Conservation (phyloP, 2,888 invertebrate genomes). For the Athetis lepigone region DNA sequence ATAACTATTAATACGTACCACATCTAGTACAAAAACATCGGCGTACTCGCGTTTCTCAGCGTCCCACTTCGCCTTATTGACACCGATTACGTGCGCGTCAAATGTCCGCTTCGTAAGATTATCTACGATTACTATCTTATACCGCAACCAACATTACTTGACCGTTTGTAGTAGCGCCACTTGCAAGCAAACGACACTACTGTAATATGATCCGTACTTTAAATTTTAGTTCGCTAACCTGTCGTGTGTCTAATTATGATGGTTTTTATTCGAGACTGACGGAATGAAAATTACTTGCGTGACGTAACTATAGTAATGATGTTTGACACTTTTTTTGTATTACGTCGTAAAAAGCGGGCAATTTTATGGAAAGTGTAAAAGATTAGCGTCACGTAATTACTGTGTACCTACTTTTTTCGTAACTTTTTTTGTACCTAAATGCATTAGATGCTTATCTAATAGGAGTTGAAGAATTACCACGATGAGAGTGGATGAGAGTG, state of each 20-base stretch:
- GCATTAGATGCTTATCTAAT: neutral
- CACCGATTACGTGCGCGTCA: conserved; percentile 47
- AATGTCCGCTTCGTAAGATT: conserved; percentile 40
- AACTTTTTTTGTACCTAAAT: neutral
- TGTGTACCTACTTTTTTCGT: neutral
- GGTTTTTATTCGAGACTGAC: conserved; percentile 21
- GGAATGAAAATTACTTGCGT: conserved; percentile 40
- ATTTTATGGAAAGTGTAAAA: conserved; percentile 36
- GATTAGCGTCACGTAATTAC: conserved; percentile 19
- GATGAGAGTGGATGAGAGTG: too few relatives aligned
- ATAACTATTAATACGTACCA: too few relatives aligned
- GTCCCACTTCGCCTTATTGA: conserved; percentile 35
- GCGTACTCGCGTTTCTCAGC: conserved; percentile 27
- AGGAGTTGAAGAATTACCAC: too few relatives aligned
- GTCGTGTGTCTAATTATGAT: conserved; percentile 14
- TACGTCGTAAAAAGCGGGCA: conserved; percentile 5
- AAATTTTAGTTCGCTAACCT: conserved; percentile 1
- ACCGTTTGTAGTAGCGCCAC: neutral
- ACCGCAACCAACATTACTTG: conserved; percentile 7
- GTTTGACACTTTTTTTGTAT: neutral
- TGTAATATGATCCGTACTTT: neutral
- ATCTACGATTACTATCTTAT: conserved; percentile 37
- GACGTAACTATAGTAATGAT: conserved; percentile 19
- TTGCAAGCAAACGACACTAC: neutral
- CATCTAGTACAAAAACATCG: conserved; percentile 48